Percentiles rank a stretch among this genome's conserved stretches.
These are phyloP conservation scores for Sclerurus mexicanus DNA, from an alignment of 2,113 vertebrate genomes.

Conservation along the genomic window DNA sequence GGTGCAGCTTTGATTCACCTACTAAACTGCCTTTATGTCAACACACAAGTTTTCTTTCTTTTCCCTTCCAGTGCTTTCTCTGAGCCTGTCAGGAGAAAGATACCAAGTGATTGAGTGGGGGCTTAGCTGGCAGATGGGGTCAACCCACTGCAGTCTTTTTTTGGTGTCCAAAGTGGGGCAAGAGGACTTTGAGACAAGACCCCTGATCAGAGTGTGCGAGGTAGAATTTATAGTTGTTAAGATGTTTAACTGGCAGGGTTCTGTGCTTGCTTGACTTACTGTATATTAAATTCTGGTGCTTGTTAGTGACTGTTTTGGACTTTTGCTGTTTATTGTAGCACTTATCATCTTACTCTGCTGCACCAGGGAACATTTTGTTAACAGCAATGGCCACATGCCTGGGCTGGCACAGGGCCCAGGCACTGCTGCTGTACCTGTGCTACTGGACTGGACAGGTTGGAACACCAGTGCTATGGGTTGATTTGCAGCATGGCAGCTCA, in stretches of 20 bases:
- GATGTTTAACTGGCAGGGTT: not conserved
- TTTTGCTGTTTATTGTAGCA: not conserved
- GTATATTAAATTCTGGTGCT: not conserved
- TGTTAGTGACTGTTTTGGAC: not conserved
- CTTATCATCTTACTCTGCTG: not conserved
- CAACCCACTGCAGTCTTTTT: not conserved
- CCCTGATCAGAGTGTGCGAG: not conserved
- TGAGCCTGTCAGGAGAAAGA: not conserved
- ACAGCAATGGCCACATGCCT: not conserved
- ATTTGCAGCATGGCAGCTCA: not conserved
- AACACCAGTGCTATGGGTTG: not conserved
- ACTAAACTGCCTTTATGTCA: not conserved
- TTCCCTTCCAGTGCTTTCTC: not conserved
- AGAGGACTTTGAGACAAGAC: not conserved
- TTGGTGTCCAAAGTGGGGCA: accelerated
- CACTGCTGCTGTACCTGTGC: not conserved
- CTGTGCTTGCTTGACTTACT: not conserved
- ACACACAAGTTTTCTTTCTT: not conserved
- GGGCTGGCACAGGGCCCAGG: not conserved
- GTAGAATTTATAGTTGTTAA: not conserved
- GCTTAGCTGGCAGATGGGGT: not conserved
- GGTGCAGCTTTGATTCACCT: not conserved
- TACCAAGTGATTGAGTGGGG: not conserved
- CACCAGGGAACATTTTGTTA: not conserved
- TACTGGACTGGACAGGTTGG: not conserved